Conservation (phyloP, 2,797 vertebrate species). For the Tauraco hartlaubi region DNA sequence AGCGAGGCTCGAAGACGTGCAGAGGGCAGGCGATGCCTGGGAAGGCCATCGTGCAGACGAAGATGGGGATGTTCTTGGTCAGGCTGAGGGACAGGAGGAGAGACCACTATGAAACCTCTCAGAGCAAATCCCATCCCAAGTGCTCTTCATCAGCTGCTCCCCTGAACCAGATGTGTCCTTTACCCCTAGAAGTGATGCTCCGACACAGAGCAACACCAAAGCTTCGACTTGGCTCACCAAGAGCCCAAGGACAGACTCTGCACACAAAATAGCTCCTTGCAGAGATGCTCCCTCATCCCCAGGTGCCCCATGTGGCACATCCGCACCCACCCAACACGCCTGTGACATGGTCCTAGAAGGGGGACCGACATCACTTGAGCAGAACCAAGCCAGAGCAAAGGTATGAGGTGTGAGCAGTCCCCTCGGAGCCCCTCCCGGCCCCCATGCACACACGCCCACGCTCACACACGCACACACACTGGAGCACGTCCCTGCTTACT, state of each 20-base stretch:
- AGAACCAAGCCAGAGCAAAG: neutral
- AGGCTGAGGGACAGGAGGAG: conserved; percentile 76
- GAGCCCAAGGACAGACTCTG: neutral
- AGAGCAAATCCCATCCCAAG: neutral
- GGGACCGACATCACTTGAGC: neutral
- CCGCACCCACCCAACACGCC: neutral
- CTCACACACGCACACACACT: fast-evolving
- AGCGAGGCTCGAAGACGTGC: conserved; percentile 93
- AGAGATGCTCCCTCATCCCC: neutral
- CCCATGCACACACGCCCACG: too few species aligned
- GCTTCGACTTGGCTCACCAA: neutral
- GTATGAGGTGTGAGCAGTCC: neutral
- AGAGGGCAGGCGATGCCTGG: conserved; percentile 90
- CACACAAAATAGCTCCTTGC: neutral
- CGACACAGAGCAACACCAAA: neutral
- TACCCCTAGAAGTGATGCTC: neutral
- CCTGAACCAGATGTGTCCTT: neutral
- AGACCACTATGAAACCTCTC: neutral
- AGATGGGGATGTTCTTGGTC: conserved; percentile 91
- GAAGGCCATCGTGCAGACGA: conserved; percentile 92
- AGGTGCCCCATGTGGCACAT: neutral
- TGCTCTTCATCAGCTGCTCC: neutral
- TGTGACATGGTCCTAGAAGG: neutral
- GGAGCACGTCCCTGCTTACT: conserved; percentile 77
- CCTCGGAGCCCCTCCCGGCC: neutral